Base-by-base conservation (phyloP, 2,797 vertebrate species). In the Coranthus polyacanthus region DNA sequence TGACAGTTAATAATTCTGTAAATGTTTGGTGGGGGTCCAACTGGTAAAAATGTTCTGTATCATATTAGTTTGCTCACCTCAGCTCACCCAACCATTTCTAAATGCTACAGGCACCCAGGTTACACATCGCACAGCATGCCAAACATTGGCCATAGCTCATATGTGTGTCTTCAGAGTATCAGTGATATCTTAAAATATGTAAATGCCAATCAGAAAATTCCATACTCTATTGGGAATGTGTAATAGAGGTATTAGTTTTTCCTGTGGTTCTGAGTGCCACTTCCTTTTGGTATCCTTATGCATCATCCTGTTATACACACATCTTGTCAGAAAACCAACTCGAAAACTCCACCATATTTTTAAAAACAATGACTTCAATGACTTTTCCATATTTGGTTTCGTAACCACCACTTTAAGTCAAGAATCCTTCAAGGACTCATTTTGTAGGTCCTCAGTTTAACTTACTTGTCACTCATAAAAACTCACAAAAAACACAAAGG, bases 201-300 rank as follows among this genome's bases (percentile, higher is more conserved):
- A 83, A 89, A 85, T 77, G 21, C 81, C 62, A 79, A 78, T 76
- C 16, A 45, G 58, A 45, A 60, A 50, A 36, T 86, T 87, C 72
- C 74, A 75, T 90, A 87, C 88, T 85, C 84, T 84, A 75, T 68
- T 75, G 86, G 73, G 74, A 90, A 84, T 59, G 52, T 69, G 72
- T 66, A 72, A 71, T 32, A 20, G 51, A 82, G 52, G 66, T 37
- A 45, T 79, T 71, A 51, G 65, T 75, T 88, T 79, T 78, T 42
- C n/a, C 59, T 53, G 22, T 71, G 57, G 47, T 41, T 66, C 29
- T 26, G 16, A 66, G 46, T 54, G 65, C 69, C 50, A 72, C 39
- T 70, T 60, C 38, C 37, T 53, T 38, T 57, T 81, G 60, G 53
- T 26, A 52, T 55, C 32, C 10, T 29, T 13, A 39, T 47, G 38